These are phyloP conservation scores for Rhabdornis inornatus DNA, from an alignment of 2,113 vertebrate genomes.

Conservation along the genomic window DNA sequence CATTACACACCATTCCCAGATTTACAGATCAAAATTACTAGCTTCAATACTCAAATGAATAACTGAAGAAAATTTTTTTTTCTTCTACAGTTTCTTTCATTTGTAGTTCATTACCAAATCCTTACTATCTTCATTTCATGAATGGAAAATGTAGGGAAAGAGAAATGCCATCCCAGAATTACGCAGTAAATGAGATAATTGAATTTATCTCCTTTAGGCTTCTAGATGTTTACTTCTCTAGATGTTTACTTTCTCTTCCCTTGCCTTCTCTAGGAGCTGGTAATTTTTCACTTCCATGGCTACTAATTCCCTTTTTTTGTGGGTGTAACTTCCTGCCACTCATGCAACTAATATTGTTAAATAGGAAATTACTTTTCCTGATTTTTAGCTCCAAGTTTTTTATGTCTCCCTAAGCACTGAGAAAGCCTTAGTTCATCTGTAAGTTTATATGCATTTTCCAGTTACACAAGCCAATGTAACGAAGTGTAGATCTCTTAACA, in stretches of 20 bases:
- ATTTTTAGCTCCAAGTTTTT: background rate
- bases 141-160: background rate
- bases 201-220: background rate
- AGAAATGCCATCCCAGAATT: background rate
- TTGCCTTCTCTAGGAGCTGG: background rate
- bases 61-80: background rate
- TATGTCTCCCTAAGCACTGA: background rate
- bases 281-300: background rate
- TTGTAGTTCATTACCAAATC: background rate
- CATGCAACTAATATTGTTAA: background rate
- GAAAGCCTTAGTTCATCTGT: background rate
- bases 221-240: background rate
- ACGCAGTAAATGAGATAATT: background rate
- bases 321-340: background rate
- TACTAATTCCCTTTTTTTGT: background rate
- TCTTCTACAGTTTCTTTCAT: background rate
- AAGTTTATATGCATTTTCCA: background rate
- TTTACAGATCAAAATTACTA: background rate
- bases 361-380: background rate
- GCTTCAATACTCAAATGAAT: background rate
- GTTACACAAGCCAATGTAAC: background rate
- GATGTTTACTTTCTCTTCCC: background rate
- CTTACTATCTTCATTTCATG: background rate
- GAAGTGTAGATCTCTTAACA: background rate
- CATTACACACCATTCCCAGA: background rate